Percentiles rank a stretch among this genome's conserved stretches.
Evolutionary conservation across 2,797 vertebrate genomes (phyloP).

Genomic region (Enteromius radiatus): DNA sequence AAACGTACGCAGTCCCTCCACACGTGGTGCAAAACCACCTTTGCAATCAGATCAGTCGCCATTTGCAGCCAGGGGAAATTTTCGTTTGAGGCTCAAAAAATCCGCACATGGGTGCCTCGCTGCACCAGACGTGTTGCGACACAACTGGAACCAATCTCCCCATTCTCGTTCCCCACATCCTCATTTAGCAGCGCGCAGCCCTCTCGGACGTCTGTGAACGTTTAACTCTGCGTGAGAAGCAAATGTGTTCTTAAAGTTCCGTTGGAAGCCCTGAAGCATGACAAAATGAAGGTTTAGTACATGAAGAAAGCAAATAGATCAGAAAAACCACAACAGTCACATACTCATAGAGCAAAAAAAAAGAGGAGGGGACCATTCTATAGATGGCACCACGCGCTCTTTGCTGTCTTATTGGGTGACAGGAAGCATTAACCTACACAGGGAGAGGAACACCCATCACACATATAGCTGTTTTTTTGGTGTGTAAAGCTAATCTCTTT

Average conservation of each 20-base stretch:
- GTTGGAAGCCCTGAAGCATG: slow-evolving; percentile 28
- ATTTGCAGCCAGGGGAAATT: slow-evolving; percentile 28
- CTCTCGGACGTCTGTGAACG: slow-evolving; percentile 21
- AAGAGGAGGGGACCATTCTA: slow-evolving; percentile 11
- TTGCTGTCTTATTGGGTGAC: slow-evolving; percentile 35
- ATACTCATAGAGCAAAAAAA: not conserved
- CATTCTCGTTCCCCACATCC: slow-evolving; percentile 41
- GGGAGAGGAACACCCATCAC: slow-evolving; percentile 31
- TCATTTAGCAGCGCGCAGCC: slow-evolving; percentile 19
- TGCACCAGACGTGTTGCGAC: slow-evolving; percentile 28
- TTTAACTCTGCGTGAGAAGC: slow-evolving; percentile 33
- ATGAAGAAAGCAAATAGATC: slow-evolving; percentile 26
- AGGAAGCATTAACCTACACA: slow-evolving; percentile 51
- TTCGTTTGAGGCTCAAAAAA: slow-evolving; percentile 8
- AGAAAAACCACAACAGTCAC: slow-evolving; percentile 44
- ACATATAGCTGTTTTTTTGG: slow-evolving; percentile 12
- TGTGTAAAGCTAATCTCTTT: not conserved
- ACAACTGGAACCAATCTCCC: slow-evolving; percentile 46
- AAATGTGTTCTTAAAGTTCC: not conserved
- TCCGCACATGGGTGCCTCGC: not conserved
- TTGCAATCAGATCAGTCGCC: slow-evolving; percentile 15
- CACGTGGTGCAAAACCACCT: slow-evolving; percentile 23
- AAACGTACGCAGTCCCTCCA: not conserved
- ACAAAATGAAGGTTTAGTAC: slow-evolving; percentile 30
- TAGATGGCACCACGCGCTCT: slow-evolving; percentile 3